Conservation (phyloP, 2,113 vertebrate species). For the Aepyceros melampus region DNA sequence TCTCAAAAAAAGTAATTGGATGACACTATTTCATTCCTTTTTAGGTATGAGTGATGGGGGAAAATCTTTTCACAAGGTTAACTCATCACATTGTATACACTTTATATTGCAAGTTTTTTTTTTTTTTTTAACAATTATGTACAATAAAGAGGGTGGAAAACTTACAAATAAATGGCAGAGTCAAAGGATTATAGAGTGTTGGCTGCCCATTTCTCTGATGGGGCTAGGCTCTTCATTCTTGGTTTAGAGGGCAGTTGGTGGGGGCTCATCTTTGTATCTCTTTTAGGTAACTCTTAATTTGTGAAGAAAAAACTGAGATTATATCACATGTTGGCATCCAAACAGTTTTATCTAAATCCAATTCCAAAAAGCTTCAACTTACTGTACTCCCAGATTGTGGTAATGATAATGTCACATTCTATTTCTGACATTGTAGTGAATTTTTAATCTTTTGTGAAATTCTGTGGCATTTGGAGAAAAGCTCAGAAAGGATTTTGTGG, state of each 20-base stretch:
- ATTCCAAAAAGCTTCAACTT: not conserved
- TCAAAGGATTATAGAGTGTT: not conserved
- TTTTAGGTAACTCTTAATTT: not conserved
- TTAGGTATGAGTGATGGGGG: not conserved
- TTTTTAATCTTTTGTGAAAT: not conserved
- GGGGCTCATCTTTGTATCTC: not conserved
- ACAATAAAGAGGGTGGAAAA: not conserved
- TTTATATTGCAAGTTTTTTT: not conserved
- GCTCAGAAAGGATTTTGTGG: not conserved
- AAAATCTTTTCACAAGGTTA: not conserved
- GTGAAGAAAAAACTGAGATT: not conserved
- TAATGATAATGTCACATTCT: not conserved
- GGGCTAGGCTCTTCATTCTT: not conserved
- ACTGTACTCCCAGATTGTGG: not conserved
- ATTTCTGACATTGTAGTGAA: not conserved
- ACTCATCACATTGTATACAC: not conserved
- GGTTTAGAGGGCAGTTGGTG: not conserved
- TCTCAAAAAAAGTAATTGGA: not conserved
- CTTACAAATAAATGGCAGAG: not conserved
- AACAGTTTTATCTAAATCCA: not conserved
- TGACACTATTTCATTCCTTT: not conserved
- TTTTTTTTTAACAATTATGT: not conserved
- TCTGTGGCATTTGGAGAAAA: not conserved
- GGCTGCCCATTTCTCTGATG: not conserved
- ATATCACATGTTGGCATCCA: not conserved